phyloP scores from a whole-genome alignment of 2,888 invertebrate species.

The Eupithecia subumbrata region DNA sequence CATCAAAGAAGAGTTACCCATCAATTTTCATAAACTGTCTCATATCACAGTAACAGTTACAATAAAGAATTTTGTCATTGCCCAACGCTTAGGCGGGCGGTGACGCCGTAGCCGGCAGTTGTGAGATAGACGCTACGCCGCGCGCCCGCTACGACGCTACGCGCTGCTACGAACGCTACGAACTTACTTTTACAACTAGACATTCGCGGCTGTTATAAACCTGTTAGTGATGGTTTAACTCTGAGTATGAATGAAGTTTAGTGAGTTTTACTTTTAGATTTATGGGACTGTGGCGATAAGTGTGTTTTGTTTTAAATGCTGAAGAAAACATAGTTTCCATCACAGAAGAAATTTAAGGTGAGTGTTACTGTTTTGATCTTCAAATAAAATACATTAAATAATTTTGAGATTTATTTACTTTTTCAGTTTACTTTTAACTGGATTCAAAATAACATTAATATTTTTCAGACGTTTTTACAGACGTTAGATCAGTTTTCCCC shows the following conservation, averaged over 20 bases:
- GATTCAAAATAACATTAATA: neutral
- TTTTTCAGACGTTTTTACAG: neutral
- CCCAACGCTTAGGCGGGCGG: slow-evolving; percentile 15
- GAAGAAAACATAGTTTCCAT: neutral
- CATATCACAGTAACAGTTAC: neutral
- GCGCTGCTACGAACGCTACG: slow-evolving; percentile 32
- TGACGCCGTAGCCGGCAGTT: slow-evolving; percentile 71
- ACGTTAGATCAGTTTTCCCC: neutral
- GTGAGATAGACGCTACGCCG: slow-evolving; percentile 61
- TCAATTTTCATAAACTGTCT: neutral
- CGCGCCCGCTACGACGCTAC: slow-evolving; percentile 49
- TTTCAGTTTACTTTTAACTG: neutral
- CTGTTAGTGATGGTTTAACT: neutral
- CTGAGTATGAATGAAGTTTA: neutral
- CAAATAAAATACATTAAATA: neutral
- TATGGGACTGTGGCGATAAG: neutral
- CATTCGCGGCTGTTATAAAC: neutral
- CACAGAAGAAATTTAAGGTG: neutral
- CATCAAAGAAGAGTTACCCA: neutral
- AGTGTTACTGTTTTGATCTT: neutral
- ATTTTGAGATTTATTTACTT: neutral
- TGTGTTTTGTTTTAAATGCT: neutral
- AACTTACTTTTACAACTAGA: slow-evolving; percentile 35
- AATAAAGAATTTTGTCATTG: slow-evolving; percentile 23
- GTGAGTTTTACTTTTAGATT: neutral